phyloP scores from a whole-genome alignment of 2,113 vertebrate genomes.

The Pteronura brasiliensis region DNA sequence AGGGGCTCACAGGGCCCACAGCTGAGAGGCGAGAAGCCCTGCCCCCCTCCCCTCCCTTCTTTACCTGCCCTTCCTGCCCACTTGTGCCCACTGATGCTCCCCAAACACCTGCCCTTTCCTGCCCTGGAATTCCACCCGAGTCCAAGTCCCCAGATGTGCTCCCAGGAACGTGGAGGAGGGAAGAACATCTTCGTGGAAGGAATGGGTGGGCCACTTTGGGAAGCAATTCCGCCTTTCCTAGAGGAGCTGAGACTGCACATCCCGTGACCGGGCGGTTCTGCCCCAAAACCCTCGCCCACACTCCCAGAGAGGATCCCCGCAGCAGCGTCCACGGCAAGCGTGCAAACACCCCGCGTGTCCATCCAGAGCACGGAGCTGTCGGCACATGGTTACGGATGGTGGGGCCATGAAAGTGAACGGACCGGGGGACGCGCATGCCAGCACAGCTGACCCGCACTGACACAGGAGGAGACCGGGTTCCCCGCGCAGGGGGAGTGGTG shows the following conservation, averaged over 20 bases:
- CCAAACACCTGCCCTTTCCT: background rate
- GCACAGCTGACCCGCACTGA: background rate
- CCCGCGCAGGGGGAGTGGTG: too few species aligned
- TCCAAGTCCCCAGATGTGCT: background rate
- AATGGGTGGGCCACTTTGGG: too few species aligned
- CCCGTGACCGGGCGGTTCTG: fast-evolving
- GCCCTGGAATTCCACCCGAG: background rate
- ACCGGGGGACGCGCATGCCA: background rate
- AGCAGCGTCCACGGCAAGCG: background rate
- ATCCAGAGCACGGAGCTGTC: background rate
- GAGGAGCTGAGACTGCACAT: background rate
- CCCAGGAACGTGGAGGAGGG: background rate
- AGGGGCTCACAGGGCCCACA: background rate
- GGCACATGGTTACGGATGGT: fast-evolving
- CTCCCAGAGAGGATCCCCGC: fast-evolving
- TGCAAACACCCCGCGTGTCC: background rate
- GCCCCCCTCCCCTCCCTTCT: background rate
- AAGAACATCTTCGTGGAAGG: fast-evolving
- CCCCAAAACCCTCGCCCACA: background rate
- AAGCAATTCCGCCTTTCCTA: background rate
- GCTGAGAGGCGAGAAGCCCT: background rate
- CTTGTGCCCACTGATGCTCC: fast-evolving
- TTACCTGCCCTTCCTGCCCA: background rate
- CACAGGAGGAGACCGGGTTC: background rate
- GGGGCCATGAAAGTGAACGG: background rate